These are phyloP conservation scores for Drosophila ercepeae DNA, from an alignment of 1,140 invertebrate genomes.

Conservation along the genomic window DNA sequence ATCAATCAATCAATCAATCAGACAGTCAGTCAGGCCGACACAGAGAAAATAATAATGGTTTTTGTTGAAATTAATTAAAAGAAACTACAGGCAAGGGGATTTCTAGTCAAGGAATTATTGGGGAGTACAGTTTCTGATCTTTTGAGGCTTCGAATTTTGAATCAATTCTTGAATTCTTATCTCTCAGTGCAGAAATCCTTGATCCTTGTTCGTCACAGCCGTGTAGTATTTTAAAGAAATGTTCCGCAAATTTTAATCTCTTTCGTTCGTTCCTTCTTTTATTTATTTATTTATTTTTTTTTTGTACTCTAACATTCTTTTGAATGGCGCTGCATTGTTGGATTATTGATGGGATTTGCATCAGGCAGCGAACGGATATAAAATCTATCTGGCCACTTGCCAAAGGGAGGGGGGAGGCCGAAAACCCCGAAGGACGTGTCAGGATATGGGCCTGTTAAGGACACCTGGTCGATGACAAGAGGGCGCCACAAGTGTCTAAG, in stretches of 20 bases:
- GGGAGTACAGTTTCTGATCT: not conserved
- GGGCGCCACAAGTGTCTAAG: slow-evolving; percentile 34
- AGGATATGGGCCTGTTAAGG: not conserved
- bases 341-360: slow-evolving; percentile 46
- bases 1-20: slow-evolving; percentile 40
- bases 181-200: not conserved
- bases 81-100: not conserved
- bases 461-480: slow-evolving; percentile 19
- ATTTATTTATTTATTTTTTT: not conserved
- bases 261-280: too few species aligned
- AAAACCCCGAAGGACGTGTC: slow-evolving; percentile 11
- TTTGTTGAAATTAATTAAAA: too few species aligned
- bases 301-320: slow-evolving; percentile 1
- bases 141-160: too few species aligned
- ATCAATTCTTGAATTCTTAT: too few species aligned
- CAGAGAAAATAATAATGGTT: not conserved
- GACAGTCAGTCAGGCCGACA: not conserved
- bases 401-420: not conserved
- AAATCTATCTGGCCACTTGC: slow-evolving; percentile 19
- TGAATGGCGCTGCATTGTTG: slow-evolving; percentile 15
- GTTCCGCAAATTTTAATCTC: slow-evolving; percentile 8
- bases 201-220: not conserved
- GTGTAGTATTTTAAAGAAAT: slow-evolving; percentile 1
- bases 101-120: not conserved
- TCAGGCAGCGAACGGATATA: slow-evolving; percentile 5